Conservation (phyloP, 35 echinoderm and acorn worm genomes). For the Chiridota heheva region DNA sequence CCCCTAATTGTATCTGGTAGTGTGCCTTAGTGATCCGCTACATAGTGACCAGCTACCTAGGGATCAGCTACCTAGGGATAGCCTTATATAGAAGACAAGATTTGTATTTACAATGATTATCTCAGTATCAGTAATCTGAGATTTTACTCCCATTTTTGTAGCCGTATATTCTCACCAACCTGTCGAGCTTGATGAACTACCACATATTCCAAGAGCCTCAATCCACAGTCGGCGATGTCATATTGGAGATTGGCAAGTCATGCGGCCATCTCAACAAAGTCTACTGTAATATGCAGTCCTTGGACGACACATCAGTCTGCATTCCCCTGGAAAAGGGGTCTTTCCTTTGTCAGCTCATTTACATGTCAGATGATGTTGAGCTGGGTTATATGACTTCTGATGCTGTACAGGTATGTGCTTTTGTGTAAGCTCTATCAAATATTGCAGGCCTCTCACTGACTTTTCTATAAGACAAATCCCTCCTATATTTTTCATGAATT, state of each 20-base stretch:
- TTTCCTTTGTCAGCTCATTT: conserved; percentile 21
- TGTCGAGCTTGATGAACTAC: conserved; percentile 68
- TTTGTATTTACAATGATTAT: too few relatives aligned
- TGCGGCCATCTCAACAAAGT: conserved; percentile 65
- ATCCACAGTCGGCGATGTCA: conserved; percentile 58
- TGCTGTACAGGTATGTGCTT: conserved; percentile 72
- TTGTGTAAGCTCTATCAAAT: too few relatives aligned
- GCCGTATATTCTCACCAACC: conserved; percentile 63
- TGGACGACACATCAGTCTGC: neutral
- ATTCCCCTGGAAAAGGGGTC: conserved; percentile 33
- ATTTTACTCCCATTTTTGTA: too few relatives aligned
- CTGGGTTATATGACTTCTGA: conserved; percentile 75
- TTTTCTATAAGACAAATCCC: too few relatives aligned
- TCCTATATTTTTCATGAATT: too few relatives aligned
- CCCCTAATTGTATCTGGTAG: too few relatives aligned
- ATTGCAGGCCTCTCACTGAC: too few relatives aligned
- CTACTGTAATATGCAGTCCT: neutral
- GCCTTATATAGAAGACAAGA: too few relatives aligned
- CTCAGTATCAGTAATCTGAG: too few relatives aligned
- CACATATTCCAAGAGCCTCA: conserved; percentile 58
- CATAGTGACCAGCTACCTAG: too few relatives aligned
- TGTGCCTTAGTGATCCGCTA: too few relatives aligned
- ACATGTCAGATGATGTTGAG: conserved; percentile 52
- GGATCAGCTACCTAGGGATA: too few relatives aligned
- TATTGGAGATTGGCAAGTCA: conserved; percentile 71